Percentiles rank a stretch among this genome's conserved stretches.
Evolutionary conservation across 2,113 vertebrate genomes (phyloP).

Genomic region (Paradisaea rubra): DNA sequence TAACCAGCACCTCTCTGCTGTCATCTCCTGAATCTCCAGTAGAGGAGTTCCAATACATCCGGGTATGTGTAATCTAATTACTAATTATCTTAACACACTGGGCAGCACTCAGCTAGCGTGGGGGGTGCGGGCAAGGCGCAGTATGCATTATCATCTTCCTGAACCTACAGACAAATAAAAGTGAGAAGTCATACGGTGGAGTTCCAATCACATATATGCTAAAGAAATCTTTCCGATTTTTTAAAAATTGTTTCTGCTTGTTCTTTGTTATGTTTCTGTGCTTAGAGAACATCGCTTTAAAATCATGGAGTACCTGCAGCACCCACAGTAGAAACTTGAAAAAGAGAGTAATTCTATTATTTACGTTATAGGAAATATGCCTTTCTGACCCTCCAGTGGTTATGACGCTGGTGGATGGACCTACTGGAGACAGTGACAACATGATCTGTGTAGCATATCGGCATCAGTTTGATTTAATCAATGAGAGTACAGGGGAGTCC

Average conservation of each 20-base stretch:
- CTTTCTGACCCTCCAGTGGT: conserved; percentile 89
- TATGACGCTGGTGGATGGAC: conserved; percentile 93
- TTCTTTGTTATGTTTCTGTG: not conserved
- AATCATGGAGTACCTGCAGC: not conserved
- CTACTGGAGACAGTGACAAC: conserved; percentile 92
- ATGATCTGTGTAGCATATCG: conserved; percentile 97
- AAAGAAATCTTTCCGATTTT: not conserved
- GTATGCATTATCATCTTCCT: not conserved
- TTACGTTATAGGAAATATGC: conserved; percentile 86
- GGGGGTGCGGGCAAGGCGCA: not conserved
- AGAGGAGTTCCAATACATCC: conserved; percentile 97
- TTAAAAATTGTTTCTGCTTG: not conserved
- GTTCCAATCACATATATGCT: not conserved
- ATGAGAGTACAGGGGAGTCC: conserved; percentile 94
- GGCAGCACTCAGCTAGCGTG: not conserved
- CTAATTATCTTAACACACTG: not conserved
- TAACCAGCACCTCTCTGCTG: conserved; percentile 39
- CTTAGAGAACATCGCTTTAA: not conserved
- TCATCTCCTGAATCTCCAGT: conserved; percentile 80
- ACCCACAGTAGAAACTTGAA: not conserved
- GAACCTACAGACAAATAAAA: not conserved
- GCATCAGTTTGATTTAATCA: conserved; percentile 96
- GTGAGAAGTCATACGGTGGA: not conserved
- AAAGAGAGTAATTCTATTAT: not conserved
- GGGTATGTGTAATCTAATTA: conserved; percentile 72